Base-by-base conservation (phyloP, 2,888 invertebrate genomes). In the Stegophylla sp. region DNA sequence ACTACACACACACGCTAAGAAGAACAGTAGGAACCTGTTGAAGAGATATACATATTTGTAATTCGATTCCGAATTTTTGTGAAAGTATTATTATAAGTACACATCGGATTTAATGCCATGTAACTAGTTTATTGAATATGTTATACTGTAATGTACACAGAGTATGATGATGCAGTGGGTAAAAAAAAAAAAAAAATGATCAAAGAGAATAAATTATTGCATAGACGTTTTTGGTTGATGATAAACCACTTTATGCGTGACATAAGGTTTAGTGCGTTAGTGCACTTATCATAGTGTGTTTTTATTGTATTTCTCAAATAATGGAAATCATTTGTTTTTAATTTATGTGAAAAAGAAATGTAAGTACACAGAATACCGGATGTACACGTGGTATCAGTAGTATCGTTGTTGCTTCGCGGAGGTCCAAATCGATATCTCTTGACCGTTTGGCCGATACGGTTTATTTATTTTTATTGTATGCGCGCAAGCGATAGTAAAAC, bases 271-370 rank as follows among this genome's bases (percentile, higher is more conserved):
- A n/a, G n/a, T n/a, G n/a, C n/a, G n/a, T n/a, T n/a, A n/a, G n/a
- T n/a, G n/a, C n/a, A n/a, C n/a, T n/a, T n/a, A n/a, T n/a, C n/a
- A 56, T 56, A 17, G 9, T n/a, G 9, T n/a, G 9, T 20, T 56
- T 12, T 56, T 20, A 56, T 56, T 56, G 20, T 56, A 10, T 23
- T 20, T 23, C 23, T 12, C 23, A 12, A 20, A 23, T 23, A 20
- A 12, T 23, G 56, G 23, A 20, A n/a, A 17, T 71, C 53, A 56
- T 71, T 72, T 56, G 56, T 72, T 72, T 59, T 59, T 26, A 43
- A 72, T 72, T 72, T 72, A 45, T 41, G n/a, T n/a, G 17, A n/a
- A 17, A 23, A 13, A 43, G 17, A 72, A 69, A 34, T 7, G 34
- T 5, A 34, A 5, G 4, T 34, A 34, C 34, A 34, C 7, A 34